These are phyloP conservation scores for Lasiommata megera DNA, from an alignment of 2,888 invertebrate genomes.

Conservation along the genomic window DNA sequence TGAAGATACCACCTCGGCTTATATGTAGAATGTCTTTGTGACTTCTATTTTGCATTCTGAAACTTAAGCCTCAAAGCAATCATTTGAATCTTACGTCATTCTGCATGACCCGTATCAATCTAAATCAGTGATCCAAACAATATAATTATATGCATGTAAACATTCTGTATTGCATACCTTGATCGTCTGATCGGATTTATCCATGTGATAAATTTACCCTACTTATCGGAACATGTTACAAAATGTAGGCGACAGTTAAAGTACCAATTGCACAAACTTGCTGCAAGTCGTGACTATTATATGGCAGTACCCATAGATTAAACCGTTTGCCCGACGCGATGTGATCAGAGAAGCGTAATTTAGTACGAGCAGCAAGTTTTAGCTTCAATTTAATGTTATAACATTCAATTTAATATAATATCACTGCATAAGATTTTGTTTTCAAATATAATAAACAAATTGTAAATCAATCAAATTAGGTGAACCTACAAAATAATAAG, in stretches of 20 bases:
- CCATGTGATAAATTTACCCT: conserved; percentile 33
- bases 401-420: no score
- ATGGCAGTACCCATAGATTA: neutral
- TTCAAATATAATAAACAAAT: no score
- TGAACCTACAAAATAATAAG: no score
- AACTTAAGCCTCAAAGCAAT: no score
- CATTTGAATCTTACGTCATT: no score
- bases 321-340: neutral
- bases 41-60: no score
- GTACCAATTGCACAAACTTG: conserved; percentile 25
- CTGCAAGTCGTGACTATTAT: conserved; percentile 17
- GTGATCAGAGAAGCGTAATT: neutral
- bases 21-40: no score
- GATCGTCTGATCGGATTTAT: conserved; percentile 2
- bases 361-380: no score
- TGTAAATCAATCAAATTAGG: no score
- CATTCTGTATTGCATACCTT: neutral
- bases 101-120: neutral
- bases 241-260: conserved; percentile 22
- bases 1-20: no score
- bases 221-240: conserved; percentile 36
- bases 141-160: neutral
- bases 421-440: no score
- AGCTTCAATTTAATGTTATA: no score
- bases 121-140: neutral